Conservation (phyloP, 2,888 invertebrate species). For the Drymonia ruficornis region DNA sequence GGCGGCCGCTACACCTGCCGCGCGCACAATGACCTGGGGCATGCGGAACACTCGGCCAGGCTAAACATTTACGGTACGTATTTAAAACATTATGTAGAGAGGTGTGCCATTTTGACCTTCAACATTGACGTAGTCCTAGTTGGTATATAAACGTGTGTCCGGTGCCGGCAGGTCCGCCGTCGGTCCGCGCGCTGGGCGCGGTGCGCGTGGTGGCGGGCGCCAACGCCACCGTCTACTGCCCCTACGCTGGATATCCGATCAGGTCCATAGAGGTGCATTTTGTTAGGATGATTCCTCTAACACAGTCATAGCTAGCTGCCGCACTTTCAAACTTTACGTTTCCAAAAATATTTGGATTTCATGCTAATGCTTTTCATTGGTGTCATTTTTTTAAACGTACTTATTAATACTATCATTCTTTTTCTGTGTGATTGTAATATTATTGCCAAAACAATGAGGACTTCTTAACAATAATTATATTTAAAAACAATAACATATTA, state of each 20-base stretch:
- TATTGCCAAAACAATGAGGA: no score
- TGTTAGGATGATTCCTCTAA: slow-evolving; percentile 64
- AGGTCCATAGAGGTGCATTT: slow-evolving; percentile 84
- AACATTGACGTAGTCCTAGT: slow-evolving; percentile 13
- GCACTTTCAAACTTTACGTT: neutral
- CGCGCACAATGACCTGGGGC: slow-evolving; percentile 89
- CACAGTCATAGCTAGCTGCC: slow-evolving; percentile 23
- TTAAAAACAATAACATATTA: no score
- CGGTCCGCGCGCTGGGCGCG: slow-evolving; percentile 88
- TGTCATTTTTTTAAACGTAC: no score
- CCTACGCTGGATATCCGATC: slow-evolving; percentile 94
- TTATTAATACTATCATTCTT: no score
- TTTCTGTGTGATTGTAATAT: no score
- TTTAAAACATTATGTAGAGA: neutral
- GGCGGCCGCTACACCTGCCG: slow-evolving; percentile 94
- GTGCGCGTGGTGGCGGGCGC: slow-evolving; percentile 91
- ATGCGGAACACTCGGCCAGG: slow-evolving; percentile 88
- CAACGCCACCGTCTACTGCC: slow-evolving; percentile 90
- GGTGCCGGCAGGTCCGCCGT: slow-evolving; percentile 86
- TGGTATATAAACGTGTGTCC: neutral
- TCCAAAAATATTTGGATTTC: neutral
- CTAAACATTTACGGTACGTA: slow-evolving; percentile 91
- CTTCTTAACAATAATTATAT: no score
- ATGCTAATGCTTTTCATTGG: neutral
- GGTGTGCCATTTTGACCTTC: neutral